phyloP scores from a whole-genome alignment of 2,888 invertebrate genomes.

The Idaea biselata region DNA sequence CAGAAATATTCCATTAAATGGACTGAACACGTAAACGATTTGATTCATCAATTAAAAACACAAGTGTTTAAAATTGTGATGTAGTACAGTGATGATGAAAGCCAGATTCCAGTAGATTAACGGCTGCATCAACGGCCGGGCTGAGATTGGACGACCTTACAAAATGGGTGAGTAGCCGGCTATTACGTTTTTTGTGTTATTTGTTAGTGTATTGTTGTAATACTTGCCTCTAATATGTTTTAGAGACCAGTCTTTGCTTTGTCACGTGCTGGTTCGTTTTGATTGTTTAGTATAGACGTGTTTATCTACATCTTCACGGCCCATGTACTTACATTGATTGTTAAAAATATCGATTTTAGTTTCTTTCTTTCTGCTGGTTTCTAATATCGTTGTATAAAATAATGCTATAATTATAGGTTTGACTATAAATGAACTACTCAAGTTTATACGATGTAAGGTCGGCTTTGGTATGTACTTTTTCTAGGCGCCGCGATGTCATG shows the following conservation, averaged over 20 bases:
- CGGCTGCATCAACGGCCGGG: background rate
- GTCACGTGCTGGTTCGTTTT: background rate
- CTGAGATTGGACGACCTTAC: constrained; percentile 19
- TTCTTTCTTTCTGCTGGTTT: constrained; percentile 42
- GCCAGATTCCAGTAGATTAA: background rate
- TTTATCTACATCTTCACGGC: background rate
- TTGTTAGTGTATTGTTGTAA: constrained; percentile 14
- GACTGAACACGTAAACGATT: background rate
- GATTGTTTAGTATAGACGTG: too few relatives aligned
- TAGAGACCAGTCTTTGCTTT: background rate
- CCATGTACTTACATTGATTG: constrained; percentile 37
- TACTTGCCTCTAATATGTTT: background rate
- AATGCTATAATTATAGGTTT: background rate
- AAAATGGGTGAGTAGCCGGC: constrained; percentile 76
- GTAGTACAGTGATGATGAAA: background rate
- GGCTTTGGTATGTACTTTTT: too few relatives aligned
- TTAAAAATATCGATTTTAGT: constrained; percentile 68
- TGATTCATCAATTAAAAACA: background rate
- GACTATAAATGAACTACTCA: too few relatives aligned
- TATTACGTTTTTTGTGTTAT: constrained; percentile 36
- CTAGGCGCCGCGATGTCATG: too few relatives aligned
- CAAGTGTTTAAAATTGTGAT: background rate
- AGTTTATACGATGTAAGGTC: too few relatives aligned
- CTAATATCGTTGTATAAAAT: background rate
- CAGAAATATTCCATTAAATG: background rate